Evolutionary conservation across 2,113 vertebrate genomes (phyloP).

Genomic region (Athene noctua): DNA sequence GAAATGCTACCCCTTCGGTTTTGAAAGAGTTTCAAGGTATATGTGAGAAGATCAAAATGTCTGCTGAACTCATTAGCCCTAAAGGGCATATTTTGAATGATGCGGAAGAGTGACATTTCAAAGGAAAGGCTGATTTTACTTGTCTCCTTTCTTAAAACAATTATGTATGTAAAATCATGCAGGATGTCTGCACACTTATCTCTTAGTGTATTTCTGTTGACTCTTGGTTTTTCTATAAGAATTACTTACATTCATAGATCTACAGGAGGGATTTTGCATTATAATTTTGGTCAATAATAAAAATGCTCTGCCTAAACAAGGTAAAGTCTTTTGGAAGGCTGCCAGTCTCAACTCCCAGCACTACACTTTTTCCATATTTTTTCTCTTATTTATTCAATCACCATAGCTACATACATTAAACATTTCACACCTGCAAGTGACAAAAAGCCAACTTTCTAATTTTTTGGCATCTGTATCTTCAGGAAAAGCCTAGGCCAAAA

Average conservation of each 20-base stretch:
- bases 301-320: conserved; percentile 1
- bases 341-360: conserved; percentile 16
- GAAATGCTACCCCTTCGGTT: not conserved
- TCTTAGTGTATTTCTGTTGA: not conserved
- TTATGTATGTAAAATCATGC: not conserved
- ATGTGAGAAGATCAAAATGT: not conserved
- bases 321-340: not conserved
- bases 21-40: not conserved
- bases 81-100: not conserved
- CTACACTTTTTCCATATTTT: not conserved
- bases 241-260: not conserved
- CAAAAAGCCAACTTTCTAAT: conserved; percentile 35
- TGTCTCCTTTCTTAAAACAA: not conserved
- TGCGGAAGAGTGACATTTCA: not conserved
- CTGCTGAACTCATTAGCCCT: conserved; percentile 6
- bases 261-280: not conserved
- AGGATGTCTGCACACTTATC: not conserved
- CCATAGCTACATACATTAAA: conserved; percentile 41
- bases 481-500: conserved; percentile 1
- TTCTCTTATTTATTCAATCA: conserved; percentile 56
- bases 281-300: not conserved
- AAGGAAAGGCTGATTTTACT: not conserved
- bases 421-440: conserved; percentile 53
- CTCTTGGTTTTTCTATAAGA: not conserved
- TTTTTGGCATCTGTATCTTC: conserved; percentile 31